Evolutionary conservation across 2,888 invertebrate genomes (phyloP).

Genomic region (Leptinotarsa juncta): DNA sequence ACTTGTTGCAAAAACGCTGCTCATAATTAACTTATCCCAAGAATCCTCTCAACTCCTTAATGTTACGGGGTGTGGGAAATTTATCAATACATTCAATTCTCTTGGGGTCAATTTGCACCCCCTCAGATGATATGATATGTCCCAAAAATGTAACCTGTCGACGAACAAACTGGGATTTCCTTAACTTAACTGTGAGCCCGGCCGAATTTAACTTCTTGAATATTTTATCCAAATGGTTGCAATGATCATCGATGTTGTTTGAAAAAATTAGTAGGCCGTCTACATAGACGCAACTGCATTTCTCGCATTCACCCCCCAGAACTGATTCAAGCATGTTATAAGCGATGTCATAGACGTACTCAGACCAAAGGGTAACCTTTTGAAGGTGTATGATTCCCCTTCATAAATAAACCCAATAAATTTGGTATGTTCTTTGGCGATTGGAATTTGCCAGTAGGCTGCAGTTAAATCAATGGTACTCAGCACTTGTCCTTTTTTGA

Average conservation of each 20-base stretch:
- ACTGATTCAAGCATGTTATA: conserved; percentile 21
- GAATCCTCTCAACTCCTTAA: conserved; percentile 30
- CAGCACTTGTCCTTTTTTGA: conserved; percentile 26
- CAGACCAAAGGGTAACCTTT: conserved; percentile 21
- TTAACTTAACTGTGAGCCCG: conserved; percentile 27
- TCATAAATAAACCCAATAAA: conserved; percentile 43
- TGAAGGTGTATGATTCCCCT: conserved; percentile 35
- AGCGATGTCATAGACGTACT: conserved; percentile 27
- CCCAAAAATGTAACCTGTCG: conserved; percentile 22
- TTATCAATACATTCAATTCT: conserved; percentile 29
- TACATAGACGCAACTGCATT: conserved; percentile 18
- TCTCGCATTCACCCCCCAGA: conserved; percentile 8
- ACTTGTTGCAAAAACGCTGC: conserved; percentile 27
- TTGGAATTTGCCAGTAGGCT: conserved; percentile 42
- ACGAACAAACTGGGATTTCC: conserved; percentile 27
- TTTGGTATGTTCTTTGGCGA: conserved; percentile 28
- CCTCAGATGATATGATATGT: conserved; percentile 15
- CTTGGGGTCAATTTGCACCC: conserved; percentile 24
- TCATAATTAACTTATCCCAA: conserved; percentile 32
- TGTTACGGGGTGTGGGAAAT: conserved; percentile 30
- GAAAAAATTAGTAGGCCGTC: conserved; percentile 29
- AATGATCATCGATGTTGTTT: conserved; percentile 8
- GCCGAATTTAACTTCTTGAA: conserved; percentile 20
- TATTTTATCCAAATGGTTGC: conserved; percentile 17
- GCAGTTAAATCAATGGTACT: conserved; percentile 36